Conservation (phyloP, 2,797 vertebrate genomes). For the Eulemur mongoz region DNA sequence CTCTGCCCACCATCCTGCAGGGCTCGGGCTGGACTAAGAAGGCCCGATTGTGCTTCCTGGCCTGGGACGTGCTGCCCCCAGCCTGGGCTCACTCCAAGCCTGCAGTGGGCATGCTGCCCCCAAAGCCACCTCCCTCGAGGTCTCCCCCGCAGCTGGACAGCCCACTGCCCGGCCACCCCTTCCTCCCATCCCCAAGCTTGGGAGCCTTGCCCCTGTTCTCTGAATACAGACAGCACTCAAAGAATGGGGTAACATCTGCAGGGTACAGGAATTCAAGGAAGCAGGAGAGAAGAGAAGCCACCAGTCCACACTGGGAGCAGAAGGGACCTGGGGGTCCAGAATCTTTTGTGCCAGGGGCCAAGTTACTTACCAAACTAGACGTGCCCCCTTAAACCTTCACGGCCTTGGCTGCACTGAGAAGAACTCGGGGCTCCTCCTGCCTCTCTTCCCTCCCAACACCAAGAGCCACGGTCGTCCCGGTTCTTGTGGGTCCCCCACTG, state of each 20-base stretch:
- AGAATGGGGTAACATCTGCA: rapidly evolving
- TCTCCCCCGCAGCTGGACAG: background rate
- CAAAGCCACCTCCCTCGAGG: background rate
- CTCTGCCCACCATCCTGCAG: too few relatives aligned
- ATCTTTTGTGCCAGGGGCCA: background rate
- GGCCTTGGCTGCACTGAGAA: background rate
- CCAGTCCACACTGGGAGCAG: background rate
- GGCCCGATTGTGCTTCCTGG: background rate
- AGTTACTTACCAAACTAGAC: too few relatives aligned
- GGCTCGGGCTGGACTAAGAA: background rate
- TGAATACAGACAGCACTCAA: background rate
- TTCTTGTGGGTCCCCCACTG: rapidly evolving
- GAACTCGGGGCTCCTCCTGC: background rate
- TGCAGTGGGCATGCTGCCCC: background rate
- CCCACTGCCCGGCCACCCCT: background rate
- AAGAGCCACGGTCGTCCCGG: background rate
- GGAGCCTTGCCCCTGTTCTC: background rate
- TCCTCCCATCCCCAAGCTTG: background rate
- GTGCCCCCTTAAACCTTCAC: background rate
- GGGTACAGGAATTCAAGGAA: background rate
- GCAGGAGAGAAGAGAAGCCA: background rate
- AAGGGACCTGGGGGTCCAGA: background rate
- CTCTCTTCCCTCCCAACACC: background rate
- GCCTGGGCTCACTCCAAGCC: background rate
- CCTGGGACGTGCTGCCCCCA: rapidly evolving